These are phyloP conservation scores for Pegoplata infirma DNA, from an alignment of 2,888 invertebrate species.

Conservation along the genomic window DNA sequence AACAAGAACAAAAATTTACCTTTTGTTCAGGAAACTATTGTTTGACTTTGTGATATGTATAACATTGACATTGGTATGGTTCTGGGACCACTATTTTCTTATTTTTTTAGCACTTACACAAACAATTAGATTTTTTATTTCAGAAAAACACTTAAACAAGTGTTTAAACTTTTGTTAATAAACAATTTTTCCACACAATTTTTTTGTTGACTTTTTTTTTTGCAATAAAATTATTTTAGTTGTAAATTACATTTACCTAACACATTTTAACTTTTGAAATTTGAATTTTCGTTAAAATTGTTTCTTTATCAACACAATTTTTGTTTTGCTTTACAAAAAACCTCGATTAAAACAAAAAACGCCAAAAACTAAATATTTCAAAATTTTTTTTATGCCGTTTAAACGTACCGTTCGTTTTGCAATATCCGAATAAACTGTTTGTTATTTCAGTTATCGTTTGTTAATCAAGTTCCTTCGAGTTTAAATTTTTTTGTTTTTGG, in stretches of 20 bases:
- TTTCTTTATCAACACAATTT: background rate
- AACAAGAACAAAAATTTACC: background rate
- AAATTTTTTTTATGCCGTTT: slow-evolving; percentile 56
- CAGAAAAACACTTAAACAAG: background rate
- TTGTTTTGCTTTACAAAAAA: background rate
- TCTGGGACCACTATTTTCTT: background rate
- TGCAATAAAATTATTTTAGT: background rate
- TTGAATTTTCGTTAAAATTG: background rate
- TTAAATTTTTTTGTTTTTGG: slow-evolving; percentile 42
- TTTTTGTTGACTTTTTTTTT: background rate
- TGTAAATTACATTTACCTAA: too few species aligned
- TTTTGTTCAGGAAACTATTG: background rate
- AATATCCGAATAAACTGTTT: slow-evolving; percentile 74
- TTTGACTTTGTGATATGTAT: background rate
- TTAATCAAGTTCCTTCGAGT: slow-evolving; percentile 55
- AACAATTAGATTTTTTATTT: background rate
- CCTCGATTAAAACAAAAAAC: background rate
- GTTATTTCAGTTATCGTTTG: slow-evolving; percentile 65
- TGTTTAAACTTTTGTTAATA: background rate
- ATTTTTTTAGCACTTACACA: too few species aligned
- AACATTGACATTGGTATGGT: background rate
- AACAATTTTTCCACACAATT: background rate
- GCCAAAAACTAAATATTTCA: slow-evolving; percentile 1
- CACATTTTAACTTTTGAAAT: background rate
- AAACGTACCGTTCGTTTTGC: slow-evolving; percentile 72